Evolutionary conservation across 2,888 invertebrate species (phyloP).

Genomic region (Drosophila acutilabella): DNA sequence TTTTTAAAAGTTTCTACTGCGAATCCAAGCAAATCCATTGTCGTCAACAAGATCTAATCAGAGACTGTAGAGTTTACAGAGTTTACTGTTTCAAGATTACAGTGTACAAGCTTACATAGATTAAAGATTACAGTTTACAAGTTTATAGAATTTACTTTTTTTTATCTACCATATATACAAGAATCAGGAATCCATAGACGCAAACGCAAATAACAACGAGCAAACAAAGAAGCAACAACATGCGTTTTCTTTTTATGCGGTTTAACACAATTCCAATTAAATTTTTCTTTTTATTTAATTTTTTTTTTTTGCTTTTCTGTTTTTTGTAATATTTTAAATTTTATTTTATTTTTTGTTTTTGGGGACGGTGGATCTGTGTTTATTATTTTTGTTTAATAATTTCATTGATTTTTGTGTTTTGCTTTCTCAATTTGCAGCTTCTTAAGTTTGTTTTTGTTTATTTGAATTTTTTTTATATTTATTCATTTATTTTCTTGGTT

Average conservation of each 20-base stretch:
- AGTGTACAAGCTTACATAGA: slow-evolving; percentile 23
- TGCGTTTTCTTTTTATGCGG: slow-evolving; percentile 4
- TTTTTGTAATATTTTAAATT: no score
- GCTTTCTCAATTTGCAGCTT: slow-evolving; percentile 8
- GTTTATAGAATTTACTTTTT: not conserved
- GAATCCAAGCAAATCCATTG: no score
- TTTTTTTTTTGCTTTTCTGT: not conserved
- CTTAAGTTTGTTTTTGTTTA: not conserved
- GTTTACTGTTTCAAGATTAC: slow-evolving; percentile 14
- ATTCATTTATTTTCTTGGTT: slow-evolving; percentile 1
- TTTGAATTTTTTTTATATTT: not conserved
- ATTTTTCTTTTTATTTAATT: not conserved
- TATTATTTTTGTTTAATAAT: not conserved
- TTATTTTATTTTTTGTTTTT: not conserved
- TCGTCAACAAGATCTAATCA: slow-evolving; percentile 9
- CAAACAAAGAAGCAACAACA: slow-evolving; percentile 43
- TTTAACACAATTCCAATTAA: slow-evolving; percentile 17
- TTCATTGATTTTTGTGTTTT: not conserved
- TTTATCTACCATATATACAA: slow-evolving; percentile 39
- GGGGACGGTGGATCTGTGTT: slow-evolving; percentile 51
- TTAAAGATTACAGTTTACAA: slow-evolving; percentile 30
- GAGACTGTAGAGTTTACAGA: slow-evolving; percentile 6
- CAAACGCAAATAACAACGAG: slow-evolving; percentile 34
- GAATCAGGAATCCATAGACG: slow-evolving; percentile 17
- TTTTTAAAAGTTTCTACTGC: not conserved